Evolutionary conservation across 1,140 invertebrate genomes (phyloP).

Genomic region (Philotrypesis tridentata): DNA sequence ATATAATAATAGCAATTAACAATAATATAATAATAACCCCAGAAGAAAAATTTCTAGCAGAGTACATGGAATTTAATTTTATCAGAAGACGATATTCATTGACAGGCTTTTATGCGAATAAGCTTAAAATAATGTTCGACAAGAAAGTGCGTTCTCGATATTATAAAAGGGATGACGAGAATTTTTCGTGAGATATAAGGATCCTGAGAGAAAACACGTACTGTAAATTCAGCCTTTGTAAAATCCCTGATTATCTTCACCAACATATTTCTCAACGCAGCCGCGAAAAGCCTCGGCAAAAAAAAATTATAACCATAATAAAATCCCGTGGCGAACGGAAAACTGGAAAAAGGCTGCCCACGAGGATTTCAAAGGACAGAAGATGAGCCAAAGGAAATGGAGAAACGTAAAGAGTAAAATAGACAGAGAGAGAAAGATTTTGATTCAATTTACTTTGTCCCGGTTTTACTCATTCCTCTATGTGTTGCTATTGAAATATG

Average conservation of each 20-base stretch:
- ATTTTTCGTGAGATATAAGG: background rate
- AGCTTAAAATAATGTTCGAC: no score
- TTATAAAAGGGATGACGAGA: background rate
- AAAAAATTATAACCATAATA: constrained; percentile 44
- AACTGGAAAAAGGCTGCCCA: constrained; percentile 1
- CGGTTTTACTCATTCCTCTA: constrained; percentile 50
- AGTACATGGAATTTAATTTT: no score
- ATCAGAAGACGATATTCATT: no score
- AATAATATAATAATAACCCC: no score
- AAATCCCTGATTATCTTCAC: constrained; percentile 34
- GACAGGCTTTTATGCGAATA: no score
- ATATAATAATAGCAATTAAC: no score
- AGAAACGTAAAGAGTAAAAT: constrained; percentile 29
- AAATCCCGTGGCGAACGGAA: background rate
- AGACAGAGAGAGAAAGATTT: constrained; percentile 21
- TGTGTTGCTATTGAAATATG: constrained; percentile 31
- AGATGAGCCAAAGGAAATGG: constrained; percentile 35
- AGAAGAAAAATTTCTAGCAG: no score
- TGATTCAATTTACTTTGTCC: constrained; percentile 44
- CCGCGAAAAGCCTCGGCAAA: constrained; percentile 32
- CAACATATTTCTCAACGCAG: constrained; percentile 37
- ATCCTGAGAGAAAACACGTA: background rate
- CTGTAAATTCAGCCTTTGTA: constrained; percentile 9
- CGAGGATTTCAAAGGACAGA: constrained; percentile 29
- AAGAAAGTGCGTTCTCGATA: background rate